These are phyloP conservation scores for Tetragnatha montana DNA, from an alignment of 2,888 invertebrate genomes.

Conservation along the genomic window DNA sequence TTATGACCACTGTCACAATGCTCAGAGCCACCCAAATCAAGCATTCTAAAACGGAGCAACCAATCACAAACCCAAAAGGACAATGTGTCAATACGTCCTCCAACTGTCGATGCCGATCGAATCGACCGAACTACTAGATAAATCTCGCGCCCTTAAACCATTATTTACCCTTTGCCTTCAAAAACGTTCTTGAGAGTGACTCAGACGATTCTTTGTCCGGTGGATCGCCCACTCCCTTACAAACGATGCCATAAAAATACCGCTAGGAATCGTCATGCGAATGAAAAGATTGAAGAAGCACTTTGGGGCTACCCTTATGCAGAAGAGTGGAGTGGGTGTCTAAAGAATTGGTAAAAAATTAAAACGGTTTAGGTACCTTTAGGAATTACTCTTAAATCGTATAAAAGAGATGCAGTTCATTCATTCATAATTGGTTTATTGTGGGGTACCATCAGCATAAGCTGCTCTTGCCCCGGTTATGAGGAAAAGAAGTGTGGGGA, in stretches of 20 bases:
- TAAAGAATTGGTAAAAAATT: too few relatives aligned
- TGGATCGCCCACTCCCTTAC: conserved; percentile 14
- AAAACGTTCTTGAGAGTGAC: conserved; percentile 7
- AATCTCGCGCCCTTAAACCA: neutral
- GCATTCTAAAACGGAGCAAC: too few relatives aligned
- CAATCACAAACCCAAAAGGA: neutral
- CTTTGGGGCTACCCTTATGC: conserved; percentile 11
- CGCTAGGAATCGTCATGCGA: conserved; percentile 17
- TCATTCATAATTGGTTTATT: too few relatives aligned
- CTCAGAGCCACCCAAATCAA: too few relatives aligned
- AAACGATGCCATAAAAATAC: conserved; percentile 35
- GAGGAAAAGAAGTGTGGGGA: too few relatives aligned
- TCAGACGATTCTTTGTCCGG: conserved; percentile 25
- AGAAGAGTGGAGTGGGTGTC: conserved; percentile 1
- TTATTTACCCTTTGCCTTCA: neutral
- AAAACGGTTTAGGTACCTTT: too few relatives aligned
- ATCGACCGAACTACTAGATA: neutral
- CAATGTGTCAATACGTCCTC: neutral
- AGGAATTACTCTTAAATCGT: too few relatives aligned
- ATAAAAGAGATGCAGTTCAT: too few relatives aligned
- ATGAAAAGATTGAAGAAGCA: conserved; percentile 11
- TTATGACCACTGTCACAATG: too few relatives aligned
- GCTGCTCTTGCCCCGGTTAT: too few relatives aligned
- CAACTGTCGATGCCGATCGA: neutral
- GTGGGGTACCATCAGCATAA: too few relatives aligned